Evolutionary conservation across 2,797 vertebrate species (phyloP), one percentile per base, ranked within the genome.

Genomic region (Setipinna tenuifilis): DNA sequence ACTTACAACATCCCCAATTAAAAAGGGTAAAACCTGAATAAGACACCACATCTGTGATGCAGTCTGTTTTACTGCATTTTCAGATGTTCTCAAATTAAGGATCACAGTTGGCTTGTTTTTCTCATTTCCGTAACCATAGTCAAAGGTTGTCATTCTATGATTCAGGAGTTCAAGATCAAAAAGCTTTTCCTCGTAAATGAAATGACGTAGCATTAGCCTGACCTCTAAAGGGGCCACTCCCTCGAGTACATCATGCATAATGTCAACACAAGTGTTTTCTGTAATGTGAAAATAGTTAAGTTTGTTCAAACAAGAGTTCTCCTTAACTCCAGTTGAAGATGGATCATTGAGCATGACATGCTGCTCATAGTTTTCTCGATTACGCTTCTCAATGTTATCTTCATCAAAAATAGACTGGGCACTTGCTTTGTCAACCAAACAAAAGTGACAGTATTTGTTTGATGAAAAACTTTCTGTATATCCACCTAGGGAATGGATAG

Each of bases 1-100:
- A 84, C 21, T 65, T 21, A 88, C 17, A 6, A 86, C 19, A 35
- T 88, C 35, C 25, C 84, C 68, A 3, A 84, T 23, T 5, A 88
- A 3, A 7, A 87, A 3, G 21, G 82, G 85, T n/a, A 90, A 86
- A 44, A 35, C 48, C 2, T 58, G 68, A 3, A 87, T 2, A 14
- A 85, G 41, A 59, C 84, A 83, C 68, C 68, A 89, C 87, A 89
- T 87, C 62, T 88, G 83, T 2, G 16, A n/a, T 25, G 82, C 71
- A 5, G 46, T 87, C 41, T 84, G 59, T n/a, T 44, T 87, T 0
- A 82, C 41, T 3, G 84, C 7, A 85, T 50, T 78, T 31, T 85
- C 17, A 44, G 25, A 0, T 71, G 65, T 71, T 28, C 28, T 71
- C 11, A 71, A 35, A 59, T 90, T 83, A 61, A 71, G 10, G 58